Conservation (phyloP, 2,113 vertebrate species). For the Catharus bicknelli region DNA sequence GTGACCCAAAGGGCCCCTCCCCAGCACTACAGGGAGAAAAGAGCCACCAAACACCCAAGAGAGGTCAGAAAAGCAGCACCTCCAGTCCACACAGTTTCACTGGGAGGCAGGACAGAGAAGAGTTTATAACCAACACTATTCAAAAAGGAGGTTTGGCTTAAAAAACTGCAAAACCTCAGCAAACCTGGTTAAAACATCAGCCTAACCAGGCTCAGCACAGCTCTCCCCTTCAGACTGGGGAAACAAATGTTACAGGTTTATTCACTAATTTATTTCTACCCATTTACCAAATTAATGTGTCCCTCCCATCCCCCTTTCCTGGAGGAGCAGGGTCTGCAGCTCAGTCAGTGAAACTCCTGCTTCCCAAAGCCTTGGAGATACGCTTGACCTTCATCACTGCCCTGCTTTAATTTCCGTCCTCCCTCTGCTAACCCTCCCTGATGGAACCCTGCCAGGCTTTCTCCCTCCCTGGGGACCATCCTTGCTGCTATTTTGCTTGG, state of each 20-base stretch:
- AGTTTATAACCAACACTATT: not conserved
- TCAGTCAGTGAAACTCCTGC: not conserved
- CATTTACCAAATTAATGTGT: not conserved
- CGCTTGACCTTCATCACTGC: not conserved
- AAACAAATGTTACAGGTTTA: not conserved
- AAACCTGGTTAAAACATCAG: not conserved
- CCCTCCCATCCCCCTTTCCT: not conserved
- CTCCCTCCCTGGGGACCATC: not conserved
- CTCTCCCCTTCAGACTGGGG: not conserved
- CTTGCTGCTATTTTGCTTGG: not conserved
- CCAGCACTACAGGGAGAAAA: not conserved
- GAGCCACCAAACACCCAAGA: not conserved
- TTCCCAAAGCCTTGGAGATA: conserved; percentile 4
- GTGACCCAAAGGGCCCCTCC: not conserved
- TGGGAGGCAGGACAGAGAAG: not conserved
- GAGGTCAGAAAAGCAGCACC: not conserved
- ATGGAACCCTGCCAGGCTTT: not conserved
- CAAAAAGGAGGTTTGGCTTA: not conserved
- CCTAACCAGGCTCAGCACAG: not conserved
- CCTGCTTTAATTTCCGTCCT: conserved; percentile 9
- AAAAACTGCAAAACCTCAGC: not conserved
- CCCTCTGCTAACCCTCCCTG: not conserved
- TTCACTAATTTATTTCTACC: not conserved
- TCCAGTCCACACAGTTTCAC: not conserved
- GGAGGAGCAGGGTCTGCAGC: not conserved